Evolutionary conservation across 2,113 vertebrate species (phyloP).

Genomic region (Cnemophilus loriae): DNA sequence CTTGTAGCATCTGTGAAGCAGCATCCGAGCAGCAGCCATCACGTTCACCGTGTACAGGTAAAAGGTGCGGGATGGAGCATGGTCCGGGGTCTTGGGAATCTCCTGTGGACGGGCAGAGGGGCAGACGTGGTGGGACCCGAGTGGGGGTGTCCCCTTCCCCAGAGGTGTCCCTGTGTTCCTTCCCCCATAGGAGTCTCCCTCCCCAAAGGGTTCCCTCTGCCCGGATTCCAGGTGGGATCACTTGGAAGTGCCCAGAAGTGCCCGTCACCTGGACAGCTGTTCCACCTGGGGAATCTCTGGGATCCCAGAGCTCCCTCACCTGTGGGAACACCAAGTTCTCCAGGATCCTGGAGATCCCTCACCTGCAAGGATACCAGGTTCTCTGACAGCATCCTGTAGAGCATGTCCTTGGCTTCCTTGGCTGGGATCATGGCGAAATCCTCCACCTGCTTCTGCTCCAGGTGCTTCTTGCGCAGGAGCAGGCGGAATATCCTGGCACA

Average conservation of each 20-base stretch:
- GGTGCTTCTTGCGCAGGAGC: conserved; percentile 84
- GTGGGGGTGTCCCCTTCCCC: too few relatives aligned
- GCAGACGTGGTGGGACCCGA: accelerated
- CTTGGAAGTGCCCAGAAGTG: not conserved
- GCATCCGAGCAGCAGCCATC: not conserved
- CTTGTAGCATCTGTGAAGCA: not conserved
- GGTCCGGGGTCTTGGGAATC: not conserved
- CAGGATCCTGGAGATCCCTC: not conserved
- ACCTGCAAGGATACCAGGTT: conserved; percentile 88
- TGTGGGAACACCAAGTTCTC: too few relatives aligned
- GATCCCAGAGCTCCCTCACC: not conserved
- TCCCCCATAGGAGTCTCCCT: accelerated
- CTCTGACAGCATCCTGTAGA: conserved; percentile 90
- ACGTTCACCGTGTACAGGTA: not conserved
- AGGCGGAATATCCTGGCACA: conserved; percentile 89
- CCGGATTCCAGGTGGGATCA: not conserved
- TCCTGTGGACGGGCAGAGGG: not conserved
- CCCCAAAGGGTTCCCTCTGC: not conserved
- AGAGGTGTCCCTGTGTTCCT: too few relatives aligned
- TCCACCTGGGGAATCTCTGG: too few relatives aligned
- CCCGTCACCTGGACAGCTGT: not conserved
- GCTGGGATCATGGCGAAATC: conserved; percentile 98
- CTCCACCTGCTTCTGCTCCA: conserved; percentile 98
- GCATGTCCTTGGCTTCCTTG: conserved; percentile 97
- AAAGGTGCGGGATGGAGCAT: not conserved